phyloP scores from a whole-genome alignment of 2,113 vertebrate genomes.

The Cyphomyrus plagiostoma region DNA sequence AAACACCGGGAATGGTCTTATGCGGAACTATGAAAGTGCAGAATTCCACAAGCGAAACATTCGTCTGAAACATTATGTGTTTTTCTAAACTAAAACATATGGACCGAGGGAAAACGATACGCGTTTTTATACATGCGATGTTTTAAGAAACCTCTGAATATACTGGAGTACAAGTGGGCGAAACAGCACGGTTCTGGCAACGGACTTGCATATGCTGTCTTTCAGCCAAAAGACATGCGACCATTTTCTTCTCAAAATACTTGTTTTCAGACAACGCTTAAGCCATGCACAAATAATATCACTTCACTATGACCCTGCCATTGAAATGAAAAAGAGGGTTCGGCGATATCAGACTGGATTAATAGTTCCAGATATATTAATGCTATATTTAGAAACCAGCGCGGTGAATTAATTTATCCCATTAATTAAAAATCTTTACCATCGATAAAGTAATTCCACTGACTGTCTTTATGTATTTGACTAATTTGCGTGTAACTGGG shows the following conservation, averaged over 20 bases:
- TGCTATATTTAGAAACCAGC: not conserved
- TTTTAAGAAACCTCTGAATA: not conserved
- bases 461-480: not conserved
- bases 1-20: not conserved
- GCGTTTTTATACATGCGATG: not conserved
- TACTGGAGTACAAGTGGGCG: not conserved
- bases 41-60: not conserved
- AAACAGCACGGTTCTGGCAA: not conserved
- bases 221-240: not conserved
- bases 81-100: not conserved
- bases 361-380: not conserved
- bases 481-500: not conserved
- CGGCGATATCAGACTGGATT: not conserved
- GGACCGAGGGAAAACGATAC: not conserved
- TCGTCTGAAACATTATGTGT: not conserved
- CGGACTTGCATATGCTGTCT: not conserved
- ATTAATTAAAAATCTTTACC: not conserved
- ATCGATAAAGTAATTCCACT: not conserved
- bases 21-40: not conserved
- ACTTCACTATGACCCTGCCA: not conserved
- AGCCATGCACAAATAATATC: not conserved
- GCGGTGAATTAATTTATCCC: not conserved
- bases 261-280: not conserved
- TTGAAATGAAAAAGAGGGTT: not conserved
- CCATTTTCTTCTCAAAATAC: not conserved